phyloP scores from a whole-genome alignment of 2,113 vertebrate species.

The Thomomys bottae region DNA sequence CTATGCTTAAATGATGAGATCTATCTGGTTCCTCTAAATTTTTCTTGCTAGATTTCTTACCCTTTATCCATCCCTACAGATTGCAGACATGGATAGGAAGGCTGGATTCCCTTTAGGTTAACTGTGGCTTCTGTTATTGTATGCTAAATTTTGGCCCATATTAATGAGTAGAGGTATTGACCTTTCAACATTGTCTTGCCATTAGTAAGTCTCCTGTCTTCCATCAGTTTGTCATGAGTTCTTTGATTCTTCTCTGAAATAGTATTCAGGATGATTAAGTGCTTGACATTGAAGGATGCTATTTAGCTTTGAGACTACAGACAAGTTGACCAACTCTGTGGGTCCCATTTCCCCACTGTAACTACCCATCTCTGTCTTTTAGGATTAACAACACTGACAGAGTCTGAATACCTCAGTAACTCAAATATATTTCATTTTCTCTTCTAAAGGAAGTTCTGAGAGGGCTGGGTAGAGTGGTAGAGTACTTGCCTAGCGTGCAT shows the following conservation, averaged over 20 bases:
- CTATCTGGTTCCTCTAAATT: not conserved
- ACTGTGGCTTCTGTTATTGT: not conserved
- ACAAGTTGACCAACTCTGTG: not conserved
- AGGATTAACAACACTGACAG: not conserved
- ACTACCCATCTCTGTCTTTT: not conserved
- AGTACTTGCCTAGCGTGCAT: too few relatives aligned
- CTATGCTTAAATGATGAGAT: not conserved
- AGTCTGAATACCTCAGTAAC: not conserved
- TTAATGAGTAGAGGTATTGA: not conserved
- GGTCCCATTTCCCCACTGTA: slow-evolving; percentile 13
- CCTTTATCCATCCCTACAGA: too few relatives aligned
- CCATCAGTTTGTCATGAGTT: not conserved
- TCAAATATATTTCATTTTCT: not conserved
- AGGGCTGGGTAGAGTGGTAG: too few relatives aligned
- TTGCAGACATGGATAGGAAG: too few relatives aligned
- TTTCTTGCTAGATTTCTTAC: not conserved
- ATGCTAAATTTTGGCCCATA: not conserved
- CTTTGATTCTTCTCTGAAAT: not conserved
- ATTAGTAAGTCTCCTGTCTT: not conserved
- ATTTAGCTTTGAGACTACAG: not conserved
- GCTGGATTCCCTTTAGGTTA: not conserved
- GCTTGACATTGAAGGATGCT: not conserved
- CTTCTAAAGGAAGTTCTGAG: not conserved
- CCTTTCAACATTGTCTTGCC: not conserved
- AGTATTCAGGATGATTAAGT: not conserved